Conservation (phyloP, 2,888 invertebrate species). For the Stenolophus ochropezus region DNA sequence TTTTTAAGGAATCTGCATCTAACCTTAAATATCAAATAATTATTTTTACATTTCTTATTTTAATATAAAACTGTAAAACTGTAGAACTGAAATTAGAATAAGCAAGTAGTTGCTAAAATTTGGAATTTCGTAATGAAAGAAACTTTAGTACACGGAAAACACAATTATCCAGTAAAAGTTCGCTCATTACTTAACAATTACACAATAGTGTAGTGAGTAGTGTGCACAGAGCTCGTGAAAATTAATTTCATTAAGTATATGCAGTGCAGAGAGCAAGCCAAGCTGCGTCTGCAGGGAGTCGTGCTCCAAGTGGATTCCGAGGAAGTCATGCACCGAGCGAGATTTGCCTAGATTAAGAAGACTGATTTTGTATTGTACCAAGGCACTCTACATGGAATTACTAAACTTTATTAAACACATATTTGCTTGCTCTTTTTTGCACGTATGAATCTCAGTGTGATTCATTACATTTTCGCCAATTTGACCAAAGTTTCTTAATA, state of each 20-base stretch:
- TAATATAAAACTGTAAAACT: no score
- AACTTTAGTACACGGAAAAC: constrained; percentile 39
- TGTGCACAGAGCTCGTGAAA: constrained; percentile 31
- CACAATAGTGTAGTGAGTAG: constrained; percentile 47
- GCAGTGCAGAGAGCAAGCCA: constrained; percentile 32
- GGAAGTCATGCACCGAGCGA: background rate
- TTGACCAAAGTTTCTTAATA: background rate
- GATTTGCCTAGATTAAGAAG: background rate
- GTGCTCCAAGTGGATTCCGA: background rate
- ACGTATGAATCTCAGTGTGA: background rate
- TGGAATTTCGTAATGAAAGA: constrained; percentile 44
- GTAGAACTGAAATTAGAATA: constrained; percentile 20
- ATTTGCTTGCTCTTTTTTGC: background rate
- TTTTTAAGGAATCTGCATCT: no score
- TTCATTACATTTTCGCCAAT: background rate
- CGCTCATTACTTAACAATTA: constrained; percentile 55
- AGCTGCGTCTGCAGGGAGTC: constrained; percentile 12
- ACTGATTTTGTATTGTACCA: background rate
- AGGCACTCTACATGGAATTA: background rate
- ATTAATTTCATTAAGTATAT: constrained; percentile 54
- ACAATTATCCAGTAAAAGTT: constrained; percentile 53
- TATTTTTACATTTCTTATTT: no score
- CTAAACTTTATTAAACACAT: background rate
- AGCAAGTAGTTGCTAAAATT: constrained; percentile 23
- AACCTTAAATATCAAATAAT: no score